Percentiles rank a stretch among this genome's conserved stretches.
Conservation (phyloP, 1,140 invertebrate genomes). For the Zaprionus davidi region DNA sequence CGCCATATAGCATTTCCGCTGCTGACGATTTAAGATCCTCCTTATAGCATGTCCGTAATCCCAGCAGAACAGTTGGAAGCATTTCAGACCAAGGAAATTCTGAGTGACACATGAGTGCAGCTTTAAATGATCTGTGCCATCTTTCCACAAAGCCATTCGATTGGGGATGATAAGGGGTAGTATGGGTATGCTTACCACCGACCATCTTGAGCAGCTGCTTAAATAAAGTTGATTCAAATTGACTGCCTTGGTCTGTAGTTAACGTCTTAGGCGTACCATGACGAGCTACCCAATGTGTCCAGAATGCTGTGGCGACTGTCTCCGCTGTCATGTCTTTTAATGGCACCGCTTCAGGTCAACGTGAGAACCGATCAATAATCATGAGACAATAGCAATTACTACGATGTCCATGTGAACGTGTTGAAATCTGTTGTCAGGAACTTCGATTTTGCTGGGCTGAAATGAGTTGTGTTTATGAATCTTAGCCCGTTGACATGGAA, state of each 20-base stretch:
- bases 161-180: background rate
- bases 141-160: background rate
- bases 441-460: background rate
- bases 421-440: conserved; percentile 45
- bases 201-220: background rate
- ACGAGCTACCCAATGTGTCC: conserved; percentile 2
- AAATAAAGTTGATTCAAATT: background rate
- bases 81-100: background rate
- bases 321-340: conserved; percentile 68
- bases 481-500: conserved; percentile 53
- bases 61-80: background rate
- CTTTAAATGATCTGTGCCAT: conserved; percentile 3
- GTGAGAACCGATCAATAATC: conserved; percentile 71
- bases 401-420: conserved; percentile 78
- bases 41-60: background rate
- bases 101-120: background rate
- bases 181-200: background rate
- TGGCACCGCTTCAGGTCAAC: conserved; percentile 84
- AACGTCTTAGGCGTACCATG: conserved; percentile 1
- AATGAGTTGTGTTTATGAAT: conserved; percentile 23
- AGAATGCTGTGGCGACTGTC: conserved; percentile 25
- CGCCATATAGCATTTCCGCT: background rate
- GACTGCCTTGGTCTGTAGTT: background rate
- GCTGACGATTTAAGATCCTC: background rate
- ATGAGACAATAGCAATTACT: conserved; percentile 56